Evolutionary conservation across 2,113 vertebrate genomes (phyloP).

Genomic region (Hyperoodon ampullatus): DNA sequence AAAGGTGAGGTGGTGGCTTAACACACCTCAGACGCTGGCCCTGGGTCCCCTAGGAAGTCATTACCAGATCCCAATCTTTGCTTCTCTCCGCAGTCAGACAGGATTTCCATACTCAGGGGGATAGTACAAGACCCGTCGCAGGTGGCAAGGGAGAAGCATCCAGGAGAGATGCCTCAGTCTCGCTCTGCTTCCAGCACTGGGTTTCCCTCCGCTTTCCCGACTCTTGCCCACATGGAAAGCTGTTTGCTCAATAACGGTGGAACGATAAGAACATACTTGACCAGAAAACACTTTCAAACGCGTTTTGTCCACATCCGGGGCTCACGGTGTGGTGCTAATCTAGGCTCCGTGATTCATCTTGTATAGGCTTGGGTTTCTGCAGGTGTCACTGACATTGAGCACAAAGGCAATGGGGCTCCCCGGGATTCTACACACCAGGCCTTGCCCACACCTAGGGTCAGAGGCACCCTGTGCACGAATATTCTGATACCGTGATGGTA

Average conservation of each 20-base stretch:
- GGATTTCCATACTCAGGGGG: background rate
- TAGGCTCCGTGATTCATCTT: background rate
- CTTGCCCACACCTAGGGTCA: background rate
- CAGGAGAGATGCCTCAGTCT: background rate
- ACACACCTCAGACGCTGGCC: background rate
- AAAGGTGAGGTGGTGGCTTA: background rate
- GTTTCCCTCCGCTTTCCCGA: background rate
- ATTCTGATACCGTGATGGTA: background rate
- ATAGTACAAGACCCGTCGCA: background rate
- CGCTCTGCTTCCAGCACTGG: background rate
- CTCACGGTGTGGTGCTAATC: background rate
- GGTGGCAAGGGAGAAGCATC: background rate
- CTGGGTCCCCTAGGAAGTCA: background rate
- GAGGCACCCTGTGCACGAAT: background rate
- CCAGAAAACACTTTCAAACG: background rate
- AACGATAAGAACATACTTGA: background rate
- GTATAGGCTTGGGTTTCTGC: background rate
- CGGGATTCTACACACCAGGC: fast-evolving
- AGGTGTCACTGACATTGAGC: background rate
- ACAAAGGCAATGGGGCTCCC: background rate
- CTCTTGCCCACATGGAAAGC: background rate
- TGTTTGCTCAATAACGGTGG: background rate
- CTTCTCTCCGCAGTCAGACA: background rate
- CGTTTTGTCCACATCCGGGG: background rate
- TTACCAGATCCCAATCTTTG: background rate